Evolutionary conservation across 1,140 invertebrate genomes (phyloP), one percentile per base, ranked within the genome.

Genomic region (Papilio polytes): DNA sequence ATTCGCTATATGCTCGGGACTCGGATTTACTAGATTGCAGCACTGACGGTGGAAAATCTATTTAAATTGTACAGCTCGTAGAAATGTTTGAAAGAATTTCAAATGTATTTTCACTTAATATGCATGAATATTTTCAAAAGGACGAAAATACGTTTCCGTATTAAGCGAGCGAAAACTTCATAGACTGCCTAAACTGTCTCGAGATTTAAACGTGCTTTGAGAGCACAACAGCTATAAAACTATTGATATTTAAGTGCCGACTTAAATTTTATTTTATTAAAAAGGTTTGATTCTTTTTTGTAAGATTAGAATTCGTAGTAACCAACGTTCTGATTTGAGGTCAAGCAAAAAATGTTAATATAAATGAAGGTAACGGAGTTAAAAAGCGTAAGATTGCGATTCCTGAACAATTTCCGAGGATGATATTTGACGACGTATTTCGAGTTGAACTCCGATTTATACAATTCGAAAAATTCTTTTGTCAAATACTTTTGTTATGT

Each of bases 11-110:
- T 63, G 59, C 59, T 63, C 63, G 63, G 13, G 22, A 31, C 26
- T 70, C 63, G 63, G 63, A 70, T 70, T 70, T 36, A 70, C 63
- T 70, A 31, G 63, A 70, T 70, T 70, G 26, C 63, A 70, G 63
- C 63, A 36, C 63, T 70, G 63, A 70, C 63, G 63, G 63, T 31
- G 63, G 63, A 70, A 70, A 70, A 70, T 70, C 26, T 70, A 31
- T 70, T 70, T 70, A 70, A 70, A 70, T 70, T 26, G 63, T 66
- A 36, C 26, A 70, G 63, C 63, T 31, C 63, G 63, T 70, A 70
- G 31, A 70, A 70, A 15, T 70, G 63, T 12, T 70, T 70, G 63
- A 70, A 70, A 31, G 63, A 36, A 70, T 70, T 70, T 70, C 26
- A 70, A 70, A 63, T 26, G 13, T 63, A 15, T 63, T 63, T 70